Conservation (phyloP, 37 sponge, comb jelly and placozoan species). For the Agelas oroides region DNA sequence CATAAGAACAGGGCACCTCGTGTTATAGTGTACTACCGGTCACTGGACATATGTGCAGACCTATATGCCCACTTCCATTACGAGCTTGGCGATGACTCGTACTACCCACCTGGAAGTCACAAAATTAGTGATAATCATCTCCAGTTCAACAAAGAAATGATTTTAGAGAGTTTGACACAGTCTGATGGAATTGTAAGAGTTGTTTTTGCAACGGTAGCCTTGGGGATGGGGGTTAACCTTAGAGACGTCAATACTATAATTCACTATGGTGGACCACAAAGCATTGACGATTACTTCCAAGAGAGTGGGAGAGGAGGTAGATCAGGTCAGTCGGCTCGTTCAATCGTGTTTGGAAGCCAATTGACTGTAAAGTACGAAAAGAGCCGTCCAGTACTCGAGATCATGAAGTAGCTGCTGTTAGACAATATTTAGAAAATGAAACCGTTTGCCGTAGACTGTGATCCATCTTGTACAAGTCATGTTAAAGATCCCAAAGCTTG, state of each 20-base stretch:
- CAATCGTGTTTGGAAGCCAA: no score
- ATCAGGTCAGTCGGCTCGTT: conserved; percentile 42
- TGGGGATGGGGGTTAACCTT: no score
- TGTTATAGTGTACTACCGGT: conserved; percentile 51
- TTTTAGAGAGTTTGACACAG: conserved; percentile 31
- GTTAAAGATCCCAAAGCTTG: no score
- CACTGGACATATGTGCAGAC: conserved; percentile 54
- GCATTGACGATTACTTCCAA: no score
- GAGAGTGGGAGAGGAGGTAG: no score
- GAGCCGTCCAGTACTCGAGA: conserved; percentile 9
- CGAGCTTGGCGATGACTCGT: conserved; percentile 10
- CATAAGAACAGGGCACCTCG: not conserved
- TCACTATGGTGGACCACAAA: no score
- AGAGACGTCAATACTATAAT: no score
- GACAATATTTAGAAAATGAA: conserved; percentile 22
- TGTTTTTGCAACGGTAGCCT: no score
- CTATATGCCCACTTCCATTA: conserved; percentile 42
- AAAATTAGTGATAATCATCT: conserved; percentile 34
- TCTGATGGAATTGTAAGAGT: conserved; percentile 47
- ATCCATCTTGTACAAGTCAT: no score
- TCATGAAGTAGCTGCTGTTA: conserved; percentile 1
- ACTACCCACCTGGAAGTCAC: conserved; percentile 43
- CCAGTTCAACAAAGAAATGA: conserved; percentile 36
- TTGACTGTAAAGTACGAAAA: no score
- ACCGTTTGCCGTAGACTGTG: not conserved